Evolutionary conservation across 2,888 invertebrate genomes (phyloP).

Genomic region (Asteroscopus sphinx): DNA sequence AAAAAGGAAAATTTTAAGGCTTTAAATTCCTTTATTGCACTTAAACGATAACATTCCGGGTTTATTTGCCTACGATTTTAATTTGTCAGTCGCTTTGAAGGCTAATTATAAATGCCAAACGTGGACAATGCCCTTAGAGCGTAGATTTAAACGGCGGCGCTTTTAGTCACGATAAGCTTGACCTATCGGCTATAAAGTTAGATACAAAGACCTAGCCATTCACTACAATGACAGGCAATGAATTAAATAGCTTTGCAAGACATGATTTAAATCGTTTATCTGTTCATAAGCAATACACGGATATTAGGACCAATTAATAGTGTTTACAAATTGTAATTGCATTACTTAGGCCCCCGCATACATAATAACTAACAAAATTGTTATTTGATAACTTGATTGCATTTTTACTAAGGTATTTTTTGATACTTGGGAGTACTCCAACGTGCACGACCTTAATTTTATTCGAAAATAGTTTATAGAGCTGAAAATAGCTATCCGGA

Average conservation of each 20-base stretch:
- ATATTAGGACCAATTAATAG: background rate
- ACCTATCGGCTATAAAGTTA: slow-evolving; percentile 25
- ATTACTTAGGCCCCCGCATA: background rate
- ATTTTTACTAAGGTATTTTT: too few relatives aligned
- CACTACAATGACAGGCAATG: slow-evolving; percentile 10
- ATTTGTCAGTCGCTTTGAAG: slow-evolving; percentile 2
- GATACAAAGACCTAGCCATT: slow-evolving; percentile 21
- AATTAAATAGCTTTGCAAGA: slow-evolving; percentile 5
- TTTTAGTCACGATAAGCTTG: slow-evolving; percentile 36
- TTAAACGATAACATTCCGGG: too few relatives aligned
- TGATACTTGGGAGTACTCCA: too few relatives aligned
- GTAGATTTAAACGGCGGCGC: slow-evolving; percentile 3
- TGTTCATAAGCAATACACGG: background rate
- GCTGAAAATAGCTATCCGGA: too few relatives aligned
- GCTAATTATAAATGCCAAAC: slow-evolving; percentile 40
- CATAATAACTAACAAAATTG: too few relatives aligned
- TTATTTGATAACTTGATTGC: too few relatives aligned
- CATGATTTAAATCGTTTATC: background rate
- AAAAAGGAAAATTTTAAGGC: too few relatives aligned
- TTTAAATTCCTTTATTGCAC: too few relatives aligned
- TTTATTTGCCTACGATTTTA: background rate
- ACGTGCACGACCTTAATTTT: too few relatives aligned
- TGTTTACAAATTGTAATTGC: slow-evolving; percentile 9
- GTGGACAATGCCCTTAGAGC: slow-evolving; percentile 41
- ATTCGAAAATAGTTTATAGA: too few relatives aligned